Base-by-base conservation (phyloP, 2,797 vertebrate genomes). In the Bradypodion ventrale region DNA sequence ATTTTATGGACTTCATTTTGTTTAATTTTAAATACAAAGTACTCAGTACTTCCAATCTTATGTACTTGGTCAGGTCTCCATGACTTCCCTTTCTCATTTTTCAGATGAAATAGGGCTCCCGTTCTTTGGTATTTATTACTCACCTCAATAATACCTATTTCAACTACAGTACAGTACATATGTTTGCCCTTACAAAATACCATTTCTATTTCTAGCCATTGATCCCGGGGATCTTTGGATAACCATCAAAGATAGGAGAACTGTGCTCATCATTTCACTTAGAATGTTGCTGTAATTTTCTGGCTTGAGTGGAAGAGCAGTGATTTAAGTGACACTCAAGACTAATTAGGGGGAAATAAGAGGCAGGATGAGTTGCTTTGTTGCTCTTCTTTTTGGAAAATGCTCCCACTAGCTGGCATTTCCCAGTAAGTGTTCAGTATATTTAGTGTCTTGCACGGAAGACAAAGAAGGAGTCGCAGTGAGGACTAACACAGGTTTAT, bases 31-130 rank as follows among this genome's bases (percentile, higher is more conserved):
- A 42, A 68, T 56, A 23, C 44, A 75, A 75, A 80, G 40, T 32
- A 8, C 73, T 65, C 88, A 87, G 86, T 85, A 87, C 82, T 85
- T 87, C 65, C 29, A 80, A 42, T 83, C 16, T 32, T 29, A 13
- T 56, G 40, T 78, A 86, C 70, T 93, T 85, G 65, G 62, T 72
- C 75, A 56, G 42, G 27, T 75, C 56, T n/a, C 25, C 82, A 62
- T 16, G 75, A 80, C 15, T 78, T 75, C 70, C 21, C 25, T 65
- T 60, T 42, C 60, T 16, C 19, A 74, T 75, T 25, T 16, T 46
- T 74, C 52, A 62, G n/a, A 69, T 72, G 81, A 62, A 81, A 63
- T 42, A 49, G 72, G 25, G 81, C 88, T 74, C 69, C 21, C 46
- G 75, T 15, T 7, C 32, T 49, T 56, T 40, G 49, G 10, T 44